phyloP scores from a whole-genome alignment of 2,888 invertebrate genomes.

The Scaeva pyrastri region DNA sequence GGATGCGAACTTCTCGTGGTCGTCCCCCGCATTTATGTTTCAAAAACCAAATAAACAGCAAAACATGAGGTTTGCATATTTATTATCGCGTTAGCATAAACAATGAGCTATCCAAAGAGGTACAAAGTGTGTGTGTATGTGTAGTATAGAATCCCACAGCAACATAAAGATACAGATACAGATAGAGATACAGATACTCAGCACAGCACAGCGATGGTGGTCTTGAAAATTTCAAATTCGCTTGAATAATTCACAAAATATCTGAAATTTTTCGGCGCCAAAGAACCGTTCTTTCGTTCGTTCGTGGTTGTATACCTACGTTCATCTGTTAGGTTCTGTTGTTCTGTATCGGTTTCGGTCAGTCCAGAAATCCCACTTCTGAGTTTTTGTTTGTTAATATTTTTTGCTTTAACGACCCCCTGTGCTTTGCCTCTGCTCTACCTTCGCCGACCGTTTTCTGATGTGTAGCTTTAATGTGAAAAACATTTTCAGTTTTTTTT shows the following conservation, averaged over 20 bases:
- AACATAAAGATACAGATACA: background rate
- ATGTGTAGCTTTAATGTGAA: slow-evolving; percentile 49
- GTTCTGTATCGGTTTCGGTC: slow-evolving; percentile 14
- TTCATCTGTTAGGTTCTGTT: background rate
- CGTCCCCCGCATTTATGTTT: slow-evolving; percentile 55
- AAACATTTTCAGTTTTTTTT: slow-evolving; percentile 4
- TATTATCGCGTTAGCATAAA: slow-evolving; percentile 75
- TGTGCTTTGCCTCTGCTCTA: background rate
- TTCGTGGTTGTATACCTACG: slow-evolving; percentile 1
- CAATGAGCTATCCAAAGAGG: slow-evolving; percentile 63
- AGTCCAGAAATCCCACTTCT: slow-evolving; percentile 6
- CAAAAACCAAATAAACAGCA: slow-evolving; percentile 70
- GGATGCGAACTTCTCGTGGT: background rate
- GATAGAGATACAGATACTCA: background rate
- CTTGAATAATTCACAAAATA: slow-evolving; percentile 75
- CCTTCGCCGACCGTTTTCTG: too few species aligned
- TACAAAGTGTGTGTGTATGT: slow-evolving; percentile 15
- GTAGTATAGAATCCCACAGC: slow-evolving; percentile 4
- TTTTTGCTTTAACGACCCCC: background rate
- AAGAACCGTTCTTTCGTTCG: slow-evolving; percentile 40
- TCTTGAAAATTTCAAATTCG: slow-evolving; percentile 67
- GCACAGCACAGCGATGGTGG: slow-evolving; percentile 52
- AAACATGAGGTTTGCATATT: slow-evolving; percentile 75
- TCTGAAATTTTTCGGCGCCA: slow-evolving; percentile 68
- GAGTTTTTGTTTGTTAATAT: background rate